These are phyloP conservation scores for Nymphalis polychloros DNA, from an alignment of 2,888 invertebrate genomes.

Conservation along the genomic window DNA sequence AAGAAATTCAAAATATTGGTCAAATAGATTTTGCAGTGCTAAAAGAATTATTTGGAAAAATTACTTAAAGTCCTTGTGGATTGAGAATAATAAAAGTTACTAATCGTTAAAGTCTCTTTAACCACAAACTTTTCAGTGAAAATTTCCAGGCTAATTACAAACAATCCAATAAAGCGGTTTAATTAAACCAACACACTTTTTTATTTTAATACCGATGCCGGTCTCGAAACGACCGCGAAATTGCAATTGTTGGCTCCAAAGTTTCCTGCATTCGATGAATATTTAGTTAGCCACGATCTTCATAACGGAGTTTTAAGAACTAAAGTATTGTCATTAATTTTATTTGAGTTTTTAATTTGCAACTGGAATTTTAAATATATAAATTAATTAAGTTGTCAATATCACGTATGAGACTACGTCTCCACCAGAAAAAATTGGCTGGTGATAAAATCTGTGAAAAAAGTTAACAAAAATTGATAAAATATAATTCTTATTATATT, in stretches of 20 bases:
- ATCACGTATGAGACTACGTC: too few species aligned
- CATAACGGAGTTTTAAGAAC: slow-evolving; percentile 18
- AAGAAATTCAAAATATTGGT: background rate
- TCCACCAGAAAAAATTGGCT: too few species aligned
- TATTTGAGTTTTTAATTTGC: background rate
- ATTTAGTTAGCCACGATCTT: slow-evolving; percentile 19
- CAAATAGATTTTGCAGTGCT: too few species aligned
- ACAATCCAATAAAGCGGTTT: slow-evolving; percentile 5
- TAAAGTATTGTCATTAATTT: slow-evolving; percentile 1
- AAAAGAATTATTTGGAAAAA: background rate
- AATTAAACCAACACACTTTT: slow-evolving; percentile 12
- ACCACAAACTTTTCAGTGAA: slow-evolving; percentile 3
- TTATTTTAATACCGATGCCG: slow-evolving; percentile 5
- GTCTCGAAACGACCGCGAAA: slow-evolving; percentile 12
- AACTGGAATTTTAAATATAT: background rate
- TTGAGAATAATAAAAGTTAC: slow-evolving; percentile 6
- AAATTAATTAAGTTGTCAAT: too few species aligned
- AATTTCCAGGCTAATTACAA: slow-evolving; percentile 1
- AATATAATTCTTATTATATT: too few species aligned
- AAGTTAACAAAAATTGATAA: too few species aligned
- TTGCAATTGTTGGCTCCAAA: slow-evolving; percentile 20
- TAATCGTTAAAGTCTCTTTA: background rate
- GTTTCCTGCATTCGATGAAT: slow-evolving; percentile 20
- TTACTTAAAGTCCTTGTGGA: background rate
- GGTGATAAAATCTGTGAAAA: too few species aligned